Base-by-base conservation (phyloP, 2,797 vertebrate genomes). In the Girardinus metallicus region DNA sequence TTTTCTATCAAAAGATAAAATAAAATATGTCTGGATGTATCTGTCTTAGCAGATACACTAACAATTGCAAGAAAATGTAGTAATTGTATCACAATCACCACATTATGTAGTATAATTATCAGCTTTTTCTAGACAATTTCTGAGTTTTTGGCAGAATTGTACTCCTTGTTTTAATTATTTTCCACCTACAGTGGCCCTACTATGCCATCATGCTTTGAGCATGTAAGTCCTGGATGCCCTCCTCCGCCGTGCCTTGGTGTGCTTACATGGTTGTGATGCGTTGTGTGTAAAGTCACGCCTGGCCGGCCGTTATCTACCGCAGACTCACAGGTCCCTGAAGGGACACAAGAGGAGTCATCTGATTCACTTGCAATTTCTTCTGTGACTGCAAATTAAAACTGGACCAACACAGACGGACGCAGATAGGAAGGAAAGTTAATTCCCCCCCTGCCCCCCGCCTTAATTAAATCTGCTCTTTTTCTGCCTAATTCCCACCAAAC, bases 231-330 rank as follows among this genome's bases (percentile, higher is more conserved):
- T 43, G 74, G 76, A 46, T 34, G 39, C 73, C 46, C 44, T 74
- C 49, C 78, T 57, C 60, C 29, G n/a, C 57, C 46, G 51, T 73
- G 31, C 23, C 0, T 36, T 41, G 31, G 51, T 70, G 60, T 71
- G 8, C 26, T 73, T 73, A 43, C 29, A 70, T 86, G 74, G 77
- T 62, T 62, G 66, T 74, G 64, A 55, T 66, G 55, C n/a, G 71
- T 66, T 87, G 86, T 89, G 90, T 34, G 57, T 85, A 21, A 87
- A 89, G 91, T 93, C 92, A 93, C 81, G 89, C 88, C 88, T 91
- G 90, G 87, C 88, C 93, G 91, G 75, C 85, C 91, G 85, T 94
- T 94, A 94, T 94, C 95, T 94, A 86, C 80, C 82, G 46, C 60
- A 88, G 89, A 92, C 88, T 90, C 74, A 21, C 89, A 85, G 90